Conservation (phyloP, 2,888 invertebrate species). For the Pocota personata region DNA sequence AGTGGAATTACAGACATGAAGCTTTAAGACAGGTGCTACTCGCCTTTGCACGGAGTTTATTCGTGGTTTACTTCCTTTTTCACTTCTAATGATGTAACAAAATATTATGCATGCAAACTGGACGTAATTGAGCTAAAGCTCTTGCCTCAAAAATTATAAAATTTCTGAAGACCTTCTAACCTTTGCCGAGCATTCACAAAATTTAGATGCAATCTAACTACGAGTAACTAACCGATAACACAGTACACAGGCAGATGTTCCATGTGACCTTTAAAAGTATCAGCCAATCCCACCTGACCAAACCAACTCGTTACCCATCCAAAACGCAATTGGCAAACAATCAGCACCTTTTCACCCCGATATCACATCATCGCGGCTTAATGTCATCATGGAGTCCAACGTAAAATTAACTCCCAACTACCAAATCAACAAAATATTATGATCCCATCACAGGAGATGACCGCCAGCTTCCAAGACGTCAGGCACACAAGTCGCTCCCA, state of each 20-base stretch:
- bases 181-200: neutral
- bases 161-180: conserved; percentile 12
- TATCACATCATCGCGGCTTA: conserved; percentile 60
- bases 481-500: neutral
- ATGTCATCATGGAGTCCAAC: conserved; percentile 55
- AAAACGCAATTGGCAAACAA: conserved; percentile 48
- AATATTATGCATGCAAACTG: no score
- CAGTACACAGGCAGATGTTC: conserved; percentile 25
- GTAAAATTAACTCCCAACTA: conserved; percentile 40
- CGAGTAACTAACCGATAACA: conserved; percentile 5
- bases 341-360: conserved; percentile 71
- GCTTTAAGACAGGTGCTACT: no score
- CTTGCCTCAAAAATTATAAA: no score
- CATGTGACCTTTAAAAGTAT: conserved; percentile 49
- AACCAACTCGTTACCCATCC: neutral
- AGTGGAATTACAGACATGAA: no score
- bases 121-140: no score
- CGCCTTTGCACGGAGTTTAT: no score
- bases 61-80: no score
- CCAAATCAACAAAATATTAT: conserved; percentile 50
- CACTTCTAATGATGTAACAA: no score
- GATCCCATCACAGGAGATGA: conserved; percentile 54
- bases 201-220: neutral
- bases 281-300: conserved; percentile 38
- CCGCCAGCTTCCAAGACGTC: conserved; percentile 6